Base-by-base conservation (phyloP, 2,888 invertebrate species). In the Lithophane leautieri region DNA sequence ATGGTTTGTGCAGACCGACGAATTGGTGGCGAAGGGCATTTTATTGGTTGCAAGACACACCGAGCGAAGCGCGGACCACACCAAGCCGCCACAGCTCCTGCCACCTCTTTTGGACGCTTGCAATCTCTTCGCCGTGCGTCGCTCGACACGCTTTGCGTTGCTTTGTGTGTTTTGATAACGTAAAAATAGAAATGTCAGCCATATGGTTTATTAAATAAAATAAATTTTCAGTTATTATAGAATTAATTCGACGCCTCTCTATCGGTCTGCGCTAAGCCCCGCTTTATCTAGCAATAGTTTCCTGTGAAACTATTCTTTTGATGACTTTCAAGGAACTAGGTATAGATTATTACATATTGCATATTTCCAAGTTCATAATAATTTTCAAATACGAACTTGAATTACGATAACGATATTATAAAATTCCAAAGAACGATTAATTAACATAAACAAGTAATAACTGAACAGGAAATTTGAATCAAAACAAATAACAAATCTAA, bases 401-500 rank as follows among this genome's bases (percentile, higher is more conserved):
- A 63, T 58, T 44, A 16, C n/a, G 34, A 50, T 73, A 63, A 70
- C 34, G 34, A 52, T 25, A 56, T 44, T 40, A n/a, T 54, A 14
- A 50, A 63, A 61, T 34, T 56, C 25, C 42, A 56, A 50, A 42
- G 11, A 74, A 52, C 16, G 14, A 70, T 74, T 70, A 74, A 70
- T 67, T 60, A 65, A 54, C 8, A 69, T 56, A 28, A 72, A 67
- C 58, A 76, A 81, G 52, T 54, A 72, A 44, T 76, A 65, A 77
- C 56, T 22, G 28, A 61, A 77, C 68, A 76, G 63, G 54, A 87
- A 79, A 65, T 73, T 42, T 2, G 16, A 77, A 74, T 16, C 76
- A 78, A 81, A 85, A 79, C 79, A 83, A 79, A 73, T n/a, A 73
- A 60, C 62, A 77, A 84, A 81, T 67, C 12, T 69, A 77, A 78